Evolutionary conservation across 30 jellyfish, hydroid and myxozoan species (phyloP).

Genomic region (Sanderia malayensis): DNA sequence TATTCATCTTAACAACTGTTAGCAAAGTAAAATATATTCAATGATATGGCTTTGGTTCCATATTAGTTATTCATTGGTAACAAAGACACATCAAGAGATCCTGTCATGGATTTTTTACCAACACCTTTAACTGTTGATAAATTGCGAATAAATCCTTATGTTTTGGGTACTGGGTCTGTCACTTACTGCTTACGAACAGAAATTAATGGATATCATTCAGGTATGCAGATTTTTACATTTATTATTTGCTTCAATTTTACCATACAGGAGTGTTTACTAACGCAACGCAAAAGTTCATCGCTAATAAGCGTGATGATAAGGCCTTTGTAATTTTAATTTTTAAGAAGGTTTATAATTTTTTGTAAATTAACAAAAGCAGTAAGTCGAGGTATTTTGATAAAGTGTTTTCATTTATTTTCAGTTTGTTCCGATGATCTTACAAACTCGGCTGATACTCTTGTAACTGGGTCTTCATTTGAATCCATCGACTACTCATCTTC

Average conservation of each 20-base stretch:
- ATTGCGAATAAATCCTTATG: conserved; percentile 35
- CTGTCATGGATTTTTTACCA: conserved; percentile 36
- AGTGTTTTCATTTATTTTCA: neutral
- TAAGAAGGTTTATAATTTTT: neutral
- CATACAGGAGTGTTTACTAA: neutral
- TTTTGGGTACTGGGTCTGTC: conserved; percentile 4
- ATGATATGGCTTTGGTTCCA: neutral
- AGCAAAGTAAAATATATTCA: neutral
- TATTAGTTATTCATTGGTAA: conserved; percentile 62
- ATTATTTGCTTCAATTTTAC: neutral
- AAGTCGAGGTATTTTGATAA: neutral
- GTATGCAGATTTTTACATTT: conserved; percentile 19
- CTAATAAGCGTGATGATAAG: neutral
- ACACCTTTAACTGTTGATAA: conserved; percentile 8
- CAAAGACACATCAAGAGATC: conserved; percentile 18
- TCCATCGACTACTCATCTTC: neutral
- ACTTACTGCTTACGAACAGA: conserved; percentile 28
- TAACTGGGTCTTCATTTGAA: neutral
- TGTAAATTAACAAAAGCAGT: neutral
- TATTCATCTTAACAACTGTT: neutral
- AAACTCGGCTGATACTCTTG: neutral
- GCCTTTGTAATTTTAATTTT: neutral
- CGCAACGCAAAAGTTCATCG: neutral
- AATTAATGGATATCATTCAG: conserved; percentile 43
- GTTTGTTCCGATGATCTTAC: conserved; percentile 1